A percentile compares a stretch with the other conserved stretches of the same genome.
Evolutionary conservation across 2,797 vertebrate species (phyloP).

Genomic region (Channallabes apus): DNA sequence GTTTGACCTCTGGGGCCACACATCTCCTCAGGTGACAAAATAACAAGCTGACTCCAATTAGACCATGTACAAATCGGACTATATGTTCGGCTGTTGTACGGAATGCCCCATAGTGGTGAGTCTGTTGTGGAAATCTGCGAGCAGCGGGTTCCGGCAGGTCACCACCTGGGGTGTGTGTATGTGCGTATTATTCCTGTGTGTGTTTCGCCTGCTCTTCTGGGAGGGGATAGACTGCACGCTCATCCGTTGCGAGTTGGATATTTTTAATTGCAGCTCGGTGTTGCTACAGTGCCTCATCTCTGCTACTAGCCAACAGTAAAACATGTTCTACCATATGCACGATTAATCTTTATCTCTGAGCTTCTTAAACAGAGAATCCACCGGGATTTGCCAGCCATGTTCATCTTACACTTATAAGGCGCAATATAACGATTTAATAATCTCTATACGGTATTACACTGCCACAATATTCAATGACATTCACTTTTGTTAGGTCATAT

Average conservation of each 20-base stretch:
- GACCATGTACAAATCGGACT: neutral
- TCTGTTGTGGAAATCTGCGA: conserved; percentile 42
- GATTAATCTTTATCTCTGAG: conserved; percentile 20
- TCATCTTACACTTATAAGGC: neutral
- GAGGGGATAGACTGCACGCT: conserved; percentile 41
- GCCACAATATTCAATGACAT: neutral
- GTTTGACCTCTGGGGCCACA: conserved; percentile 19
- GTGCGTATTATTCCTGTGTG: conserved; percentile 26
- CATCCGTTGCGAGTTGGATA: conserved; percentile 15
- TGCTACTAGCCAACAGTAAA: conserved; percentile 10
- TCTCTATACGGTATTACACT: neutral
- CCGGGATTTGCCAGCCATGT: neutral
- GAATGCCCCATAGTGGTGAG: conserved; percentile 10
- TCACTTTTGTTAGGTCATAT: neutral
- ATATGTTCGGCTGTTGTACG: conserved; percentile 19
- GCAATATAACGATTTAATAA: neutral
- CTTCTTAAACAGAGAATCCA: neutral
- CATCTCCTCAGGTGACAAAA: conserved; percentile 22
- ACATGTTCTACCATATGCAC: conserved; percentile 27
- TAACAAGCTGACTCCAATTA: conserved; percentile 29
- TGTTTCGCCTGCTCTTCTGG: conserved; percentile 13
- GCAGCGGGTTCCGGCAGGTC: conserved; percentile 38
- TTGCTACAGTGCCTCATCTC: conserved; percentile 9
- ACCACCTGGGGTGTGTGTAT: conserved; percentile 17
- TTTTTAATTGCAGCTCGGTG: conserved; percentile 22